Percentiles rank a stretch among this genome's conserved stretches.
phyloP scores from a whole-genome alignment of 2,797 vertebrate genomes.

The Sebastiscus tertius region DNA sequence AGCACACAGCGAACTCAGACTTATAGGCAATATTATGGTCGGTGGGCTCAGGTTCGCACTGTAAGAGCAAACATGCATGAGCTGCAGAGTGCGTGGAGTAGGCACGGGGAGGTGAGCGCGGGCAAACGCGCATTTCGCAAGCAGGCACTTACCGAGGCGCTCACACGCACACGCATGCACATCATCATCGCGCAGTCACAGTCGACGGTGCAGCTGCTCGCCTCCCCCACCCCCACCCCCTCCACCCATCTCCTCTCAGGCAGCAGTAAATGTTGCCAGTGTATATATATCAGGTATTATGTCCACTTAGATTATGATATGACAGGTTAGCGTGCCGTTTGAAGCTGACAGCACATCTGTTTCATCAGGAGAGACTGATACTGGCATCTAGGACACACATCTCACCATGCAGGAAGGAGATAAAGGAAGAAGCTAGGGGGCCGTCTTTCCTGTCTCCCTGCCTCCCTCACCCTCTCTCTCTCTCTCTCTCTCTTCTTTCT shows the following conservation, averaged over 20 bases:
- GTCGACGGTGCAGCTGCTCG: conserved; percentile 78
- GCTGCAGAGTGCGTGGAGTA: conserved; percentile 46
- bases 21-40: conserved; percentile 75
- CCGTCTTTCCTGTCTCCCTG: conserved; percentile 82
- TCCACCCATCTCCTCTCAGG: conserved; percentile 79
- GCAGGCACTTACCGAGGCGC: conserved; percentile 63
- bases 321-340: conserved; percentile 88
- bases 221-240: conserved; percentile 62
- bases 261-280: conserved; percentile 86
- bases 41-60: conserved; percentile 58
- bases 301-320: conserved; percentile 91
- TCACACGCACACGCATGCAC: conserved; percentile 34
- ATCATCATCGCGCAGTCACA: conserved; percentile 72
- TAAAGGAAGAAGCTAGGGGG: conserved; percentile 84
- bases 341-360: conserved; percentile 92
- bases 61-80: conserved; percentile 60
- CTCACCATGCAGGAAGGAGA: conserved; percentile 86
- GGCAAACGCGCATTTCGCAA: conserved; percentile 52
- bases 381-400: conserved; percentile 91
- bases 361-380: conserved; percentile 89
- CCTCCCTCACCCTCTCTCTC: conserved; percentile 54
- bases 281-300: conserved; percentile 88
- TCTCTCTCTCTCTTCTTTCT: conserved; percentile 39
- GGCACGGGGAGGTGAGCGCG: conserved; percentile 59
- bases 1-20: conserved; percentile 69